Evolutionary conservation across 2,113 vertebrate genomes (phyloP).

Genomic region (Myotis lucifugus): DNA sequence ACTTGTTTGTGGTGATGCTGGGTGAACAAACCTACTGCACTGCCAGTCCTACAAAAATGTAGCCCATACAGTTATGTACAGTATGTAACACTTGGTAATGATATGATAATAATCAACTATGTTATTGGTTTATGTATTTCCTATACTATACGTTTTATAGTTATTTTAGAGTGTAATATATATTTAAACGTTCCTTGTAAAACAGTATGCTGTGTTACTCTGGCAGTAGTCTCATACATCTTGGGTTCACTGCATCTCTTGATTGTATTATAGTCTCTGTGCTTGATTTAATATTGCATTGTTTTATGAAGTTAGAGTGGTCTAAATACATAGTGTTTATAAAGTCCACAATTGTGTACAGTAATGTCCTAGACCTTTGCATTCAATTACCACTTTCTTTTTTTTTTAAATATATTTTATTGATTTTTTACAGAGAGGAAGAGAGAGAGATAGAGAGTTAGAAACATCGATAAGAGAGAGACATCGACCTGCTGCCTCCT

Average conservation of each 20-base stretch:
- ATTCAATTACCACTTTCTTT: not conserved
- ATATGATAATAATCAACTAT: not conserved
- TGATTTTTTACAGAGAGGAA: no score
- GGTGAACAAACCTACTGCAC: not conserved
- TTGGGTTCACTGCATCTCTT: not conserved
- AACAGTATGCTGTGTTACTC: not conserved
- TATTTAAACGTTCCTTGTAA: not conserved
- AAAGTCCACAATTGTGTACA: not conserved
- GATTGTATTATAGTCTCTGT: not conserved
- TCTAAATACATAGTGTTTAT: not conserved
- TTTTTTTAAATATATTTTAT: no score
- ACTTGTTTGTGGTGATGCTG: not conserved
- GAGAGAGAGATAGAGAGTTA: no score
- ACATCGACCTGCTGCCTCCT: no score
- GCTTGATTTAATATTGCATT: not conserved
- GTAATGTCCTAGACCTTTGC: not conserved
- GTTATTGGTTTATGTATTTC: not conserved
- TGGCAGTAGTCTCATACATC: not conserved
- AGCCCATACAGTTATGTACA: not conserved
- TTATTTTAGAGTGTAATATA: not conserved
- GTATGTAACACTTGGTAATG: not conserved
- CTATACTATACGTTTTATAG: not conserved
- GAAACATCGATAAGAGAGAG: no score
- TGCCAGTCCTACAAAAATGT: not conserved
- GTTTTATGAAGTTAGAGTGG: not conserved